Evolutionary conservation across 2,797 vertebrate species (phyloP).

Genomic region (Melanotaenia parkinsoni): DNA sequence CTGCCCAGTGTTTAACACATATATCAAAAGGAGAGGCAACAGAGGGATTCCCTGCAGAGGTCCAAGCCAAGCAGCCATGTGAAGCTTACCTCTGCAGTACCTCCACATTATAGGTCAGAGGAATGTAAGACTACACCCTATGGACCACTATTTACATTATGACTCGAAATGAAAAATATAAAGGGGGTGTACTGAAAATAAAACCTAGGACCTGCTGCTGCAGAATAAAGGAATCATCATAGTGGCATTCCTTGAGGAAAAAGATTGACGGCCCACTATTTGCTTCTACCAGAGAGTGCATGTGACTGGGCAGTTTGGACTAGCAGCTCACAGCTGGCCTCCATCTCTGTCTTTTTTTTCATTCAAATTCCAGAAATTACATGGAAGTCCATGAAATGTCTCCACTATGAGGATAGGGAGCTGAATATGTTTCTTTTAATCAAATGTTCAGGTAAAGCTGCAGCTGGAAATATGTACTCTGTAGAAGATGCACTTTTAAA

Average conservation of each 20-base stretch:
- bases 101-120: conserved; percentile 56
- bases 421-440: conserved; percentile 41
- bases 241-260: conserved; percentile 40
- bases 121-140: conserved; percentile 71
- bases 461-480: conserved; percentile 30
- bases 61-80: conserved; percentile 47
- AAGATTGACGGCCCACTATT: conserved; percentile 58
- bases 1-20: conserved; percentile 68
- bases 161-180: conserved; percentile 50
- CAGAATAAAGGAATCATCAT: conserved; percentile 21
- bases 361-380: conserved; percentile 41
- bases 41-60: conserved; percentile 67
- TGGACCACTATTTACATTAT: conserved; percentile 48
- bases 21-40: conserved; percentile 66
- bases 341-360: conserved; percentile 40
- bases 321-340: conserved; percentile 37
- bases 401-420: conserved; percentile 10
- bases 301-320: conserved; percentile 30
- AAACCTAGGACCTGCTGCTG: conserved; percentile 48
- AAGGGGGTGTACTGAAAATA: conserved; percentile 8
- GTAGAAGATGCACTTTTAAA: conserved; percentile 42
- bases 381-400: conserved; percentile 24
- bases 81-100: conserved; percentile 37
- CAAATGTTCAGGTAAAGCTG: conserved; percentile 44
- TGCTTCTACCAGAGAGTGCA: conserved; percentile 59